These are phyloP conservation scores for Australoheros scitulus DNA, from an alignment of 2,113 vertebrate species.

Conservation along the genomic window DNA sequence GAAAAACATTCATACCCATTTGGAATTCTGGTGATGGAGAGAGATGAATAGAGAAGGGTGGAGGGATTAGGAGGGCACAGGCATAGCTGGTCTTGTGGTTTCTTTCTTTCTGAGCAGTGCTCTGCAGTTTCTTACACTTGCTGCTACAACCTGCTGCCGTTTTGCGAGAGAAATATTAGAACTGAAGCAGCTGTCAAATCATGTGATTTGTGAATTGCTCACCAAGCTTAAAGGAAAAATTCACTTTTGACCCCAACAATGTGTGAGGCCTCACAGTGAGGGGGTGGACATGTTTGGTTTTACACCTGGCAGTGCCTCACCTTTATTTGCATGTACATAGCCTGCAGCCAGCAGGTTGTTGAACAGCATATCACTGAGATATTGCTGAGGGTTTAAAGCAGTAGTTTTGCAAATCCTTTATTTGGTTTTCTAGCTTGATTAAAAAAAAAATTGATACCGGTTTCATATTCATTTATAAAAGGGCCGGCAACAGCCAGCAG, in stretches of 20 bases:
- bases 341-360: neutral
- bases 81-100: constrained; percentile 35
- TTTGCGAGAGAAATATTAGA: constrained; percentile 2
- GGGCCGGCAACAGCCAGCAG: neutral
- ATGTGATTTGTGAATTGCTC: constrained; percentile 19
- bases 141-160: constrained; percentile 13
- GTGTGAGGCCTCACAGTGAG: constrained; percentile 29
- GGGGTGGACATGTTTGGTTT: constrained; percentile 14
- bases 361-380: neutral
- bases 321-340: constrained; percentile 10
- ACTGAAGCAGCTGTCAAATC: neutral
- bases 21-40: constrained; percentile 66
- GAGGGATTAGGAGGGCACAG: constrained; percentile 55
- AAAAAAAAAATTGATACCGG: neutral
- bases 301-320: constrained; percentile 10
- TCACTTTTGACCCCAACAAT: constrained; percentile 53
- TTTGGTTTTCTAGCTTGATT: neutral
- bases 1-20: constrained; percentile 65
- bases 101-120: constrained; percentile 18
- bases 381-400: neutral
- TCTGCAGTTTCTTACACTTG: constrained; percentile 17
- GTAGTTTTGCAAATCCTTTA: neutral
- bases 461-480: neutral
- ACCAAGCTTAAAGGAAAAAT: neutral
- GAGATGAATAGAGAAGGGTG: constrained; percentile 51